phyloP scores from a whole-genome alignment of 2,888 invertebrate genomes.

The Hydrotaea cyrtoneurina region DNA sequence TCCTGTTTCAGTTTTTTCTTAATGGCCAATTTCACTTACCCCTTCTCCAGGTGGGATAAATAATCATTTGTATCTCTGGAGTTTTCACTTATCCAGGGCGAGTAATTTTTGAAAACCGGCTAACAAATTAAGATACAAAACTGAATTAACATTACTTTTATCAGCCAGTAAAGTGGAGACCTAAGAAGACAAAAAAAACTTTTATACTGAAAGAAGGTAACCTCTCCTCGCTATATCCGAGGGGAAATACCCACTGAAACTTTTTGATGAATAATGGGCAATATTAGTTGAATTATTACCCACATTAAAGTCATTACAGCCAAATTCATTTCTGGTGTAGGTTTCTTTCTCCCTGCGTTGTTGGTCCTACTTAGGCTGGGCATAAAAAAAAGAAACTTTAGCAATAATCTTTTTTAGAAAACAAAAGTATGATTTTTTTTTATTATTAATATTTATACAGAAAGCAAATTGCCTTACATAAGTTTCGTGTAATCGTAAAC shows the following conservation, averaged over 20 bases:
- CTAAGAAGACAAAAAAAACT: neutral
- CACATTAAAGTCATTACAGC: slow-evolving; percentile 44
- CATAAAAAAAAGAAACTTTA: slow-evolving; percentile 3
- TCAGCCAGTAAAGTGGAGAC: neutral
- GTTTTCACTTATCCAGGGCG: neutral
- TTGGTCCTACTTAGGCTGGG: neutral
- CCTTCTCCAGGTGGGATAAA: neutral
- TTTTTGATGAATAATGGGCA: slow-evolving; percentile 56
- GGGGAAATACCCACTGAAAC: slow-evolving; percentile 11
- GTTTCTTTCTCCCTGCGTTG: neutral
- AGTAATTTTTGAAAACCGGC: neutral
- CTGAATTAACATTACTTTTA: neutral
- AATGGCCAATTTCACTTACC: neutral
- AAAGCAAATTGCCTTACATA: neutral
- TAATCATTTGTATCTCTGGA: neutral
- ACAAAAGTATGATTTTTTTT: slow-evolving; percentile 19
- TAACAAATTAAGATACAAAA: slow-evolving; percentile 11
- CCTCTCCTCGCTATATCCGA: neutral
- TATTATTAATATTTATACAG: slow-evolving; percentile 20
- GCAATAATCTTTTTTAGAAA: slow-evolving; percentile 1
- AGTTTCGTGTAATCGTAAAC: neutral
- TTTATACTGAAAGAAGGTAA: neutral
- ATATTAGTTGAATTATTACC: slow-evolving; percentile 59
- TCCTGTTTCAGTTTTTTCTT: neutral
- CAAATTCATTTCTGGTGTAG: slow-evolving; percentile 3